Evolutionary conservation across 1,140 invertebrate species (phyloP).

Genomic region (Mizuhopecten yessoensis): DNA sequence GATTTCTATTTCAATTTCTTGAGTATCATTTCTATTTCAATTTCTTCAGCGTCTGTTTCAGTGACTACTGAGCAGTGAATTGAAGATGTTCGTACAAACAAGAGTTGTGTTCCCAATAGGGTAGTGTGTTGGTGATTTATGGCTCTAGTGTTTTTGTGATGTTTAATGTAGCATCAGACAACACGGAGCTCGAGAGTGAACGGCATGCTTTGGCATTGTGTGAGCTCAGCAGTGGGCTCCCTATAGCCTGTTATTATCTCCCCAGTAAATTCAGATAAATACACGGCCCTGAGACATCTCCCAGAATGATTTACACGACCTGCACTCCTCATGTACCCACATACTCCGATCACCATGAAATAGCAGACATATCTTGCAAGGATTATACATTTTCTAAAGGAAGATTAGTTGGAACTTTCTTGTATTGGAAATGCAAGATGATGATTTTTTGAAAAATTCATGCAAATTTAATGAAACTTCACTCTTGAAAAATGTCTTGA

Average conservation of each 20-base stretch:
- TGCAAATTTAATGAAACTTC: slow-evolving; percentile 23
- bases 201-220: not conserved
- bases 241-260: slow-evolving; percentile 11
- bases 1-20: too few species aligned
- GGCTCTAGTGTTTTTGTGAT: not conserved
- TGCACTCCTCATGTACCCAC: not conserved
- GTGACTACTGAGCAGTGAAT: not conserved
- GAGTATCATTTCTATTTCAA: too few species aligned
- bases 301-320: not conserved
- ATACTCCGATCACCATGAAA: not conserved
- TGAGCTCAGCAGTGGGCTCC: not conserved
- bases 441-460: not conserved
- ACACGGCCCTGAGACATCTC: not conserved
- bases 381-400: not conserved
- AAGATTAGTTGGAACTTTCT: not conserved
- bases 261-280: slow-evolving; percentile 19
- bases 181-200: not conserved
- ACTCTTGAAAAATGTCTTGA: not conserved
- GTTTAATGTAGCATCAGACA: not conserved
- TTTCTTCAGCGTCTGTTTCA: not conserved
- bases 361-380: too few species aligned
- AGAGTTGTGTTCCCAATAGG: not conserved
- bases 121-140: not conserved
- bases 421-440: not conserved
- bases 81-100: not conserved